Evolutionary conservation across 1,140 invertebrate species (phyloP).

Genomic region (Penaeus chinensis): DNA sequence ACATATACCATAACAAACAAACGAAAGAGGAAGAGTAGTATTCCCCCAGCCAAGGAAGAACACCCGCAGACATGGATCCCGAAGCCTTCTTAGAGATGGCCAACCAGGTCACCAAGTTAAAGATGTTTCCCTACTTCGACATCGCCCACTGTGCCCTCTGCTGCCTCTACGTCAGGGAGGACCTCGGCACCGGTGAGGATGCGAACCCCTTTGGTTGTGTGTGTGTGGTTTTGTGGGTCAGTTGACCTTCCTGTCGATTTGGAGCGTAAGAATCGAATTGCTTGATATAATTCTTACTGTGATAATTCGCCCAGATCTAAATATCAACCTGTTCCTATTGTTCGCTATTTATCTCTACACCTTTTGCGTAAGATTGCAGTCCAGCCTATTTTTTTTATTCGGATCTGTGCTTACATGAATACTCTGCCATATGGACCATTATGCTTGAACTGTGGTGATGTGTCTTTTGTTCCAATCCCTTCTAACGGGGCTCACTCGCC

Average conservation of each 20-base stretch:
- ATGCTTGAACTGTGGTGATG: too few relatives aligned
- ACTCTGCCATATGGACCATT: too few relatives aligned
- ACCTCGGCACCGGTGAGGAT: constrained; percentile 87
- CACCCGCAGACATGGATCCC: constrained; percentile 79
- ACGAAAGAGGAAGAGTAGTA: not conserved
- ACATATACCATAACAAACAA: not conserved
- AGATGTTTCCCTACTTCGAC: constrained; percentile 99
- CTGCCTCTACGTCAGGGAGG: constrained; percentile 93
- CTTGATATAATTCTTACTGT: too few relatives aligned
- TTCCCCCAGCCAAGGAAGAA: not conserved
- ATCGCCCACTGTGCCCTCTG: constrained; percentile 93
- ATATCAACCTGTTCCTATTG: too few relatives aligned
- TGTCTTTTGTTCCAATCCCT: too few relatives aligned
- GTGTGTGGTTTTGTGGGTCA: not conserved
- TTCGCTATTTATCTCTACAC: too few relatives aligned
- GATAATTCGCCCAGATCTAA: too few relatives aligned
- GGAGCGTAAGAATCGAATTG: too few relatives aligned
- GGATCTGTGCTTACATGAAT: too few relatives aligned
- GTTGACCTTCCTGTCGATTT: not conserved
- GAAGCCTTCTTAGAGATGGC: constrained; percentile 97
- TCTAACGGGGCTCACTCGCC: too few relatives aligned
- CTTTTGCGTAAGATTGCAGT: too few relatives aligned
- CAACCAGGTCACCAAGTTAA: constrained; percentile 97
- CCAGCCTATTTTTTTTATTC: too few relatives aligned
- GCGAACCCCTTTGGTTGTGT: not conserved